Percentiles rank a stretch among this genome's conserved stretches.
phyloP scores from a whole-genome alignment of 2,113 vertebrate species.

The Rhagologus leucostigma region DNA sequence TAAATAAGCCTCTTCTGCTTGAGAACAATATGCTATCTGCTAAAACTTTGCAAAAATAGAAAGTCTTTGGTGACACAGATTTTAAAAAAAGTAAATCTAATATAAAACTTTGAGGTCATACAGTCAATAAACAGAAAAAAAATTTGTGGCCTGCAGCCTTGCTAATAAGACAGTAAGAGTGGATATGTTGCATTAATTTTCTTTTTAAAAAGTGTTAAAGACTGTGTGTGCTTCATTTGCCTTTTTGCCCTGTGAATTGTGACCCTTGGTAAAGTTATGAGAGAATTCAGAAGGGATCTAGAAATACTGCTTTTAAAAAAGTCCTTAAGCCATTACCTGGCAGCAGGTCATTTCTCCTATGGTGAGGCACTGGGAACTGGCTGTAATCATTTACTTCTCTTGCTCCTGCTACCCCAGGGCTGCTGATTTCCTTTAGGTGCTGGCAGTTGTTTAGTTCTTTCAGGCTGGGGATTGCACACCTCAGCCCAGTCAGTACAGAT shows the following conservation, averaged over 20 bases:
- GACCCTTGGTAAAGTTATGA: neutral
- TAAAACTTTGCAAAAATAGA: neutral
- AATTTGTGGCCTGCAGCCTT: neutral
- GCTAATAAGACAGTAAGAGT: neutral
- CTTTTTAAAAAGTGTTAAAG: neutral
- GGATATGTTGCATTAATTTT: neutral
- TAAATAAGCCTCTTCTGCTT: neutral
- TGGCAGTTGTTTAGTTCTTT: neutral
- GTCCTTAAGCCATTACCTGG: neutral
- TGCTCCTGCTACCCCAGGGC: neutral
- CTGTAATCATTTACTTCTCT: neutral
- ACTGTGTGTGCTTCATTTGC: neutral
- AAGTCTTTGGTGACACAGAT: neutral
- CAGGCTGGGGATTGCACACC: neutral
- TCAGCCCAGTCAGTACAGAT: neutral
- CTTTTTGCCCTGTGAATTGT: neutral
- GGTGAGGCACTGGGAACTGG: neutral
- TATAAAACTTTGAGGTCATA: neutral
- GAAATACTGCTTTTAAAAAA: neutral
- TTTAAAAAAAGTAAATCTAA: neutral
- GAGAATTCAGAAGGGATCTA: neutral
- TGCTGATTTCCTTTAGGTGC: neutral
- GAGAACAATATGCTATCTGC: neutral
- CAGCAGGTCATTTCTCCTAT: neutral
- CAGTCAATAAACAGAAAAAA: neutral